phyloP scores from a whole-genome alignment of 2,113 vertebrate species.

The Ailurus styani region DNA sequence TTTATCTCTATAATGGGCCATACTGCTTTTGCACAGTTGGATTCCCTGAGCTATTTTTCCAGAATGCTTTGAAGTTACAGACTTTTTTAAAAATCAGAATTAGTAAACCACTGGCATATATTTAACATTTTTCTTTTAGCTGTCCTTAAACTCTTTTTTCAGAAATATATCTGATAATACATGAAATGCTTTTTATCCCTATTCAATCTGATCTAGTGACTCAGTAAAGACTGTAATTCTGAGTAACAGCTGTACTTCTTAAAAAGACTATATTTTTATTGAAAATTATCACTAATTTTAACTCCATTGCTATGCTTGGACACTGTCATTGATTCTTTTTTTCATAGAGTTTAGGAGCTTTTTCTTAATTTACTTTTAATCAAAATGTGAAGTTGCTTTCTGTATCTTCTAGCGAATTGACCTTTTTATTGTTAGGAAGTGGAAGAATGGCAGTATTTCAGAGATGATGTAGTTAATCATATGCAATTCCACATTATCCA shows the following conservation, averaged over 20 bases:
- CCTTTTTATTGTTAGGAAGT: slow-evolving; percentile 8
- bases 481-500: neutral
- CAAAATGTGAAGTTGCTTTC: slow-evolving; percentile 13
- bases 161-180: slow-evolving; percentile 30
- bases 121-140: slow-evolving; percentile 1
- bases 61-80: slow-evolving; percentile 51
- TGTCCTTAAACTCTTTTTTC: slow-evolving; percentile 40
- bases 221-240: slow-evolving; percentile 28
- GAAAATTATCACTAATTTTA: slow-evolving; percentile 15
- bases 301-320: neutral
- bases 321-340: neutral
- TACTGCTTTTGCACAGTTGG: slow-evolving; percentile 72
- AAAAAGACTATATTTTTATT: slow-evolving; percentile 7
- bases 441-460: neutral
- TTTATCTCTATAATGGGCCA: slow-evolving; percentile 58
- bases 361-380: slow-evolving; percentile 57
- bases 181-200: slow-evolving; percentile 50
- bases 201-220: neutral
- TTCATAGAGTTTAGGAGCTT: neutral
- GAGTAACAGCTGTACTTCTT: neutral
- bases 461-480: neutral
- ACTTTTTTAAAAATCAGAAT: slow-evolving; percentile 37
- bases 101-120: slow-evolving; percentile 59
- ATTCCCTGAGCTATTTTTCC: slow-evolving; percentile 64
- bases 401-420: slow-evolving; percentile 11